Conservation (phyloP, 2,888 invertebrate species). For the Escarpia spicata region DNA sequence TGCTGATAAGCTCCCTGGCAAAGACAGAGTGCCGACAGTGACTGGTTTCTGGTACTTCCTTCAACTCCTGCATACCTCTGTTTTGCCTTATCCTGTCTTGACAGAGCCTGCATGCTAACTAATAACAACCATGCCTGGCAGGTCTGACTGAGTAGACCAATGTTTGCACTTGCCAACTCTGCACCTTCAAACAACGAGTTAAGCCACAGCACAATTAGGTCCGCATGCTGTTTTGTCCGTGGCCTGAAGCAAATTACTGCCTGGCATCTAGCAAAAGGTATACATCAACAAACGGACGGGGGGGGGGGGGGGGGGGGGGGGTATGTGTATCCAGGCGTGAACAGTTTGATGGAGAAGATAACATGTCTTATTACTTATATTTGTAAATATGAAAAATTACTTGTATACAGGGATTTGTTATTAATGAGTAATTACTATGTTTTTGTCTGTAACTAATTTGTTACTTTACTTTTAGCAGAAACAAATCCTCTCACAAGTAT, state of each 20-base stretch:
- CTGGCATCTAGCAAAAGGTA: not conserved
- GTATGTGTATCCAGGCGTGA: not conserved
- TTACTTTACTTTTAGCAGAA: too few species aligned
- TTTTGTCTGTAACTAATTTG: too few species aligned
- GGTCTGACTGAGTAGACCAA: not conserved
- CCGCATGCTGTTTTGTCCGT: not conserved
- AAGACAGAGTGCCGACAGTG: not conserved
- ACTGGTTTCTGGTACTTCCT: not conserved
- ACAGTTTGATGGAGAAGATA: not conserved
- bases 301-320: not conserved
- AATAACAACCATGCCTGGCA: not conserved
- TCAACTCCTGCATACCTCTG: not conserved
- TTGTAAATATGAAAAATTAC: not conserved
- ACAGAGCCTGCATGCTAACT: not conserved
- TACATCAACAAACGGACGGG: not conserved
- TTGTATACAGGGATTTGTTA: not conserved
- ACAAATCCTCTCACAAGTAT: too few species aligned
- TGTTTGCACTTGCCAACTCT: not conserved
- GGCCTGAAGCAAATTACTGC: not conserved
- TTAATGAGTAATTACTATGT: not conserved
- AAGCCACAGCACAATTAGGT: not conserved
- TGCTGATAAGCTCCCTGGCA: not conserved
- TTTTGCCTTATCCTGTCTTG: not conserved
- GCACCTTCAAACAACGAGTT: not conserved
- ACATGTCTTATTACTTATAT: not conserved